phyloP scores from a whole-genome alignment of 2,113 vertebrate species.

The Chrysochloris asiatica region DNA sequence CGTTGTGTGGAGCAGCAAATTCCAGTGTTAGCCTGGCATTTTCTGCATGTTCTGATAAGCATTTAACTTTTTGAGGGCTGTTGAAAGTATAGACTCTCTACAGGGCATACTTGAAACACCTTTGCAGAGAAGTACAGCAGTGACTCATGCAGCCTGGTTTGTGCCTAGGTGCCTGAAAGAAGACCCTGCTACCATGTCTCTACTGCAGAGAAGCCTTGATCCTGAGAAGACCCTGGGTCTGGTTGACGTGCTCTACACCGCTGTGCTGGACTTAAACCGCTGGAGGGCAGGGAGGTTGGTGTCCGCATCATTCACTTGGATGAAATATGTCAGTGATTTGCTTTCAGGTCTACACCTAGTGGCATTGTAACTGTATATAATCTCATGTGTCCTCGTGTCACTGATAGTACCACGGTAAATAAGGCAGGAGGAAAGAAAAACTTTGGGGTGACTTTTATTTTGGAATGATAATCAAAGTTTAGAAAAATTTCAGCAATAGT shows the following conservation, averaged over 20 bases:
- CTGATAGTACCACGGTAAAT: not conserved
- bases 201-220: slow-evolving; percentile 97
- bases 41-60: not conserved
- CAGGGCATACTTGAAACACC: slow-evolving; percentile 1
- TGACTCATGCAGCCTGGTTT: not conserved
- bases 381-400: not conserved
- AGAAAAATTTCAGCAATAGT: not conserved
- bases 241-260: slow-evolving; percentile 97
- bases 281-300: slow-evolving; percentile 95
- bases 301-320: not conserved
- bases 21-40: not conserved
- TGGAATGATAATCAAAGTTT: not conserved
- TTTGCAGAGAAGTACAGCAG: not conserved
- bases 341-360: not conserved
- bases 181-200: slow-evolving; percentile 98
- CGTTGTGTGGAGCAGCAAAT: not conserved
- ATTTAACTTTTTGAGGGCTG: not conserved
- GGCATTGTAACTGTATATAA: not conserved
- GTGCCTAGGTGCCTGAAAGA: slow-evolving; percentile 96
- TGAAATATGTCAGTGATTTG: not conserved
- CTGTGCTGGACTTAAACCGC: slow-evolving; percentile 93
- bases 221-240: slow-evolving; percentile 98
- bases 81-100: not conserved
- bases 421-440: not conserved
- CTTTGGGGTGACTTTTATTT: not conserved